These are phyloP conservation scores for Bostrychus sinensis DNA, from an alignment of 2,113 vertebrate genomes.

Conservation along the genomic window DNA sequence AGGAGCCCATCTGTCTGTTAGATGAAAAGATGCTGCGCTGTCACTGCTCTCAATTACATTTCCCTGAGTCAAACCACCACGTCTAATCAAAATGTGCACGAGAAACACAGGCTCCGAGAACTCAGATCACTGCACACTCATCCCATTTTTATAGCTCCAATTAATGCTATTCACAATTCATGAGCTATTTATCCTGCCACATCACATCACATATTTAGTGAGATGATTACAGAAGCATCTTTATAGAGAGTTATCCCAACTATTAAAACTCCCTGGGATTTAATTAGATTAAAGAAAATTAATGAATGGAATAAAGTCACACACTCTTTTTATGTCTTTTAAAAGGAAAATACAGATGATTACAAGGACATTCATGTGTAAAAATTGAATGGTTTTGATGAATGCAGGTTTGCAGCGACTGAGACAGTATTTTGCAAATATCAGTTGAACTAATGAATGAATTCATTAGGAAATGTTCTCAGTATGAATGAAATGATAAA, in stretches of 20 bases:
- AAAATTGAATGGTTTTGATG: background rate
- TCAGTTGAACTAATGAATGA: no score
- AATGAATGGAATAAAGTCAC: background rate
- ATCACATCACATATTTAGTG: slow-evolving; percentile 24
- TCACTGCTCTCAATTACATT: slow-evolving; percentile 46
- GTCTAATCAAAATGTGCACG: slow-evolving; percentile 50
- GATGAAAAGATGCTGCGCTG: slow-evolving; percentile 47
- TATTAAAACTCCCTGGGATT: no score
- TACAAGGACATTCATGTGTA: no score
- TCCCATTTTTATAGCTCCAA: slow-evolving; percentile 39
- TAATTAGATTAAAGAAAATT: slow-evolving; percentile 2
- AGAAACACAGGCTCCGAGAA: slow-evolving; percentile 23
- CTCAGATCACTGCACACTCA: slow-evolving; percentile 34
- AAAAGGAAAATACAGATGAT: no score
- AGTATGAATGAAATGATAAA: no score
- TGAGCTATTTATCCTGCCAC: slow-evolving; percentile 45
- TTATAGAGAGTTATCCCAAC: no score
- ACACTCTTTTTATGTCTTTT: no score
- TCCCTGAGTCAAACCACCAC: slow-evolving; percentile 41
- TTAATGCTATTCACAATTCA: slow-evolving; percentile 53
- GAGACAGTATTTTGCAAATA: background rate
- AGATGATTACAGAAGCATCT: slow-evolving; percentile 15
- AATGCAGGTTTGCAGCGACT: background rate
- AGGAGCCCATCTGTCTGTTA: slow-evolving; percentile 48
- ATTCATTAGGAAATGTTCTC: no score